Base-by-base conservation (phyloP, 2,797 vertebrate species). In the Hoplostethus atlanticus region DNA sequence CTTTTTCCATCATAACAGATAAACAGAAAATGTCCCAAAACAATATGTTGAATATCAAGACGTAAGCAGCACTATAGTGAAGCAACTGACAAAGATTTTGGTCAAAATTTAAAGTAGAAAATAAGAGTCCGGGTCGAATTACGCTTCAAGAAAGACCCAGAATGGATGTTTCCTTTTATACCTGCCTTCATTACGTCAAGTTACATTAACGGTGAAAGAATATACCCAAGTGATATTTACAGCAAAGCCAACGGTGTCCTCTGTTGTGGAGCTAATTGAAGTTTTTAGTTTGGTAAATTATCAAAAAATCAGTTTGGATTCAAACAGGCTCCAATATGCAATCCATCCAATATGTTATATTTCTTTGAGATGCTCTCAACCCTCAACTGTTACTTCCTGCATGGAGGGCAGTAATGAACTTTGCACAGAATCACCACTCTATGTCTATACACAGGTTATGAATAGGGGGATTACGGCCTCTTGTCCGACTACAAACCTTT, bases 391-490 rank as follows among this genome's bases (percentile, higher is more conserved):
- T 4, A n/a, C 46, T 25, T 42, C 31, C 13, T 40, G 6, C 34
- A 48, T 34, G 8, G 48, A 75, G 62, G 16, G 57, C 63, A 15
- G 10, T 9, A 6, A 60, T 67, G 34, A 47, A 44, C 53, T 21
- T 15, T 25, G 3, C 17, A 57, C 11, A 48, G 30, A 62, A 16
- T 25, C 11, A 53, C 10, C 15, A n/a, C 5, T 52, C 15, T 36
- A 8, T 15, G 58, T 66, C 47, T 36, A 5, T 30, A 59, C 30
- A 48, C 46, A 48, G 46, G 16, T 15, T 4, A 71, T 61, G 25
- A 53, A 40, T 38, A 57, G n/a, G 16, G n/a, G 25, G 28, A 57
- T 63, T 47, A 51, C 38, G 46, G 64, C 77, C 73, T 51, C 71
- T 76, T 72, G 67, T 79, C 59, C 11, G 34, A 36, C 34, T 36